Evolutionary conservation across 2,888 invertebrate genomes (phyloP), one percentile per base, ranked within the genome.

Genomic region (Stenoptilia bipunctidactyla): DNA sequence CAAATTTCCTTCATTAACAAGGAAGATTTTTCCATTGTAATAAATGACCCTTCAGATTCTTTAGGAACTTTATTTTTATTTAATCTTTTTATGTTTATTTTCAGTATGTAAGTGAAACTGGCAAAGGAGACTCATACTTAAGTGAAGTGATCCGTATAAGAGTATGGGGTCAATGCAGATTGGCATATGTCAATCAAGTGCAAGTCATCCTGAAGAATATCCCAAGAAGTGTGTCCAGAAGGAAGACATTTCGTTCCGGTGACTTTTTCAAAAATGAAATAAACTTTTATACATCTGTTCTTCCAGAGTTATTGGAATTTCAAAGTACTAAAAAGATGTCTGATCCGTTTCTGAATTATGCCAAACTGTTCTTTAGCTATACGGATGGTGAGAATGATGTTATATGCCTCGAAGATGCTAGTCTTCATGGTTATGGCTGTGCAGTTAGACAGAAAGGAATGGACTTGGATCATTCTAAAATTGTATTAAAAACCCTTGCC

Each of bases 231-330:
- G 44, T 86, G 1, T 87, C 86, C 0, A 68, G 90, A 15, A 82
- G 88, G 0, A 87, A 88, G 15, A 87, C 91, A 0, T 92, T 86
- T 50, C 80, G 88, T 41, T 89, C 88, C 30, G 56, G 75, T 2
- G 90, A 89, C 37, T 92, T 91, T 59, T 92, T 92, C 53, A 72
- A 74, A 45, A 92, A 91, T 55, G 92, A 92, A 66, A 88, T 89
- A 0, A 68, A 73, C 39, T 91, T 92, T 58, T 92, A 92, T 60
- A 68, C 72, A 30, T 66, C 65, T 45, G 80, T 85, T 1, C 65
- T 87, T 46, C 84, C 85, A 6, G 66, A 50, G 1, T 49, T 87
- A 42, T 51, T 85, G 0, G 56, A 75, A 30, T 87, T 85, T 40
- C 82, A 84, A 51, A 47, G 67, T 0, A 58, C 49, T 1, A 80